Percentiles rank a stretch among this genome's conserved stretches.
phyloP scores from a whole-genome alignment of 2,797 vertebrate species.

The Austrolebias charrua region DNA sequence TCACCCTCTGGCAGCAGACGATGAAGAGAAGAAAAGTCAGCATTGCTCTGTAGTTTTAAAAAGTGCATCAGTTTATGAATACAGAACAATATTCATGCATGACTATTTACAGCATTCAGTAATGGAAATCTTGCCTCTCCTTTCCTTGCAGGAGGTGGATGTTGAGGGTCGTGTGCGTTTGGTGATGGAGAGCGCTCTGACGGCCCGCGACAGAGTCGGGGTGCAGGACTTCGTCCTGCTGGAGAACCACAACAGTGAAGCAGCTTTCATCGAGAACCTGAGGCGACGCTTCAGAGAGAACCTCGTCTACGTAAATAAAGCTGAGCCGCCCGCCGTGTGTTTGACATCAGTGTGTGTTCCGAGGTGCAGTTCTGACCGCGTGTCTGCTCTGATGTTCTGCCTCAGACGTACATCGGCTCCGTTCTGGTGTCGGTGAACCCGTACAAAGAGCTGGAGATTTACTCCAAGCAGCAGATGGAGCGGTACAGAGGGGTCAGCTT shows the following conservation, averaged over 20 bases:
- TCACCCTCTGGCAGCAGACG: no score
- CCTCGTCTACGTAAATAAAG: slow-evolving; percentile 86
- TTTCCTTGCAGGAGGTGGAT: slow-evolving; percentile 67
- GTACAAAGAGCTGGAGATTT: slow-evolving; percentile 88
- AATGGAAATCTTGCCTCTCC: not conserved
- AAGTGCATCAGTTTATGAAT: not conserved
- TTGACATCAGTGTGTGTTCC: slow-evolving; percentile 13
- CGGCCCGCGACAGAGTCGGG: slow-evolving; percentile 88
- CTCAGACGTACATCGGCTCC: slow-evolving; percentile 92
- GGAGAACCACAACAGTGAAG: slow-evolving; percentile 89
- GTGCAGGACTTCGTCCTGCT: slow-evolving; percentile 92
- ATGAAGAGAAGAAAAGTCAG: no score
- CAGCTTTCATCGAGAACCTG: slow-evolving; percentile 89
- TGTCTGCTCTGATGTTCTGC: slow-evolving; percentile 27
- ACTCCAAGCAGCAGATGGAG: slow-evolving; percentile 89
- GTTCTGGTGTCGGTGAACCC: slow-evolving; percentile 90
- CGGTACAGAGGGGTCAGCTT: slow-evolving; percentile 94
- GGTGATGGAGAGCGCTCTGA: slow-evolving; percentile 89
- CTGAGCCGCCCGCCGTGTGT: slow-evolving; percentile 2
- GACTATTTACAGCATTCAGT: not conserved
- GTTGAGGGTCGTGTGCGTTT: slow-evolving; percentile 75
- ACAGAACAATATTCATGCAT: no score
- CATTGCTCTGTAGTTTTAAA: not conserved
- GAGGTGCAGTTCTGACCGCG: slow-evolving; percentile 20
- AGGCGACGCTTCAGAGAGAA: slow-evolving; percentile 88